Conservation (phyloP, 2,888 invertebrate species). For the Ochropleura leucogaster region DNA sequence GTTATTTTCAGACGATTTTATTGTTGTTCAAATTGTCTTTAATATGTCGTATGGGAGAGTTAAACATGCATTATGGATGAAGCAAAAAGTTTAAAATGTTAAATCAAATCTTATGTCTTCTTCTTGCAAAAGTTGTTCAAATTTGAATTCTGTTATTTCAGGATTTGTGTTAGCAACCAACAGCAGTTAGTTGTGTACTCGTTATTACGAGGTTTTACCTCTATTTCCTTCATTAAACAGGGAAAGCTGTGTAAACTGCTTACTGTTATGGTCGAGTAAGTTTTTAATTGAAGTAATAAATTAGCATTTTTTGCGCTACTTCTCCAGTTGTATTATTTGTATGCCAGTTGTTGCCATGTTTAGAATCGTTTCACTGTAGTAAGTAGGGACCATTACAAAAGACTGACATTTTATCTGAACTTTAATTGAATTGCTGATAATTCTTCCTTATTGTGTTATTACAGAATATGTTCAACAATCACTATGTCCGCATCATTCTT, state of each 20-base stretch:
- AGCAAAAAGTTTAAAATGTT: neutral
- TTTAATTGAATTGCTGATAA: no score
- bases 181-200: slow-evolving; percentile 21
- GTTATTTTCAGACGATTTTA: slow-evolving; percentile 35
- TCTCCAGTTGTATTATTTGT: neutral
- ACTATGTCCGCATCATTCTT: no score
- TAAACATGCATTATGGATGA: no score
- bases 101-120: neutral
- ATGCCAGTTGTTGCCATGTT: no score
- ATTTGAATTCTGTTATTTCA: no score
- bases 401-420: neutral
- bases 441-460: no score
- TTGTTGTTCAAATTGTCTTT: slow-evolving; percentile 18
- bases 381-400: neutral
- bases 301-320: neutral
- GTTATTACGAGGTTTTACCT: neutral
- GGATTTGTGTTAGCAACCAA: no score
- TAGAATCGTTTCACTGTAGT: no score
- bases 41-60: no score
- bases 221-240: slow-evolving; percentile 24
- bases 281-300: slow-evolving; percentile 34
- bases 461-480: no score
- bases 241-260: slow-evolving; percentile 25
- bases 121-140: no score
- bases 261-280: slow-evolving; percentile 18